Evolutionary conservation across 1,140 invertebrate genomes (phyloP), one percentile per base, ranked within the genome.

Genomic region (Hypsibius dujardini): DNA sequence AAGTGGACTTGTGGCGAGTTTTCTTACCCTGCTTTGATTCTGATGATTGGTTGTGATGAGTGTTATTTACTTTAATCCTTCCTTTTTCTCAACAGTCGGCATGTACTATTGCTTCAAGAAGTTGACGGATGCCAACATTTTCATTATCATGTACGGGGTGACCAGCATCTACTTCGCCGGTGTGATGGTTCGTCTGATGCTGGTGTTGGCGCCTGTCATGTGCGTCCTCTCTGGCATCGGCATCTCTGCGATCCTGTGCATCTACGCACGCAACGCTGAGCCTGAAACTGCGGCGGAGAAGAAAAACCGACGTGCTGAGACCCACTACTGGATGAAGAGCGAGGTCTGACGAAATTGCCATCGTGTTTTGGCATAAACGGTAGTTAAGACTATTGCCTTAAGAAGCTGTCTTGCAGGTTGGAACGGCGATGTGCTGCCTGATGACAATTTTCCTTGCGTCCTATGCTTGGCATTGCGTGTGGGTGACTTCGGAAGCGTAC

Each of bases 401-500:
- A 7, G 42, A 15, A 67, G 45, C 45, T 12, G 12, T 67, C 12
- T 3, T 76, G 47, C 80, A 89, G 87, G 87, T 93, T 75, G 90
- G 92, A 2, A 86, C 86, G 47, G 80, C 87, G 60, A 95, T 96
- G 81, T 86, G 96, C 42, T 82, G 83, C 15, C 83, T 95, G 72
- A 87, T 96, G 79, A 88, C 87, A 47, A 81, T 88, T 46, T 85
- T 97, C 77, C 84, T 97, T 47, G 84, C 92, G 45, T 90, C 89
- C 28, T 97, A 97, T 79, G 92, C 91, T 67, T 85, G 92, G 77
- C 95, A 98, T 79, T 98, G 93, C 80, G 95, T 91, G n/a, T 97
- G 94, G 94, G 94, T 97, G 1, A 97, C 94, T n/a, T 92, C 90
- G 2, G 92, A 96, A 81, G 94, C 94, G 1, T 97, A 98, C 83